Conservation (phyloP, 2,797 vertebrate species). For the Pachyuromys duprasi region DNA sequence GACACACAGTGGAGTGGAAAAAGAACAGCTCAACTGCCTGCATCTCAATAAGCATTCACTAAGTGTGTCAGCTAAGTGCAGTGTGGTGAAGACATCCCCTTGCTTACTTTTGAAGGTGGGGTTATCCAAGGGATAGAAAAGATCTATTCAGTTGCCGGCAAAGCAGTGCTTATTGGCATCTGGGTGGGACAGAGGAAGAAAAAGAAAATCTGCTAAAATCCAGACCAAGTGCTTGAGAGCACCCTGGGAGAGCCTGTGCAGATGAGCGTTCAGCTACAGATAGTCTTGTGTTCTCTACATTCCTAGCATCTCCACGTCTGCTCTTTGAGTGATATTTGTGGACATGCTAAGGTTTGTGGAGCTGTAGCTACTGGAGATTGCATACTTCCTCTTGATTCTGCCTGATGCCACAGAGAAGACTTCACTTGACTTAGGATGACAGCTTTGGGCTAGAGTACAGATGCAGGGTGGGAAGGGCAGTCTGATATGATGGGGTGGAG, state of each 20-base stretch:
- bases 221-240: neutral
- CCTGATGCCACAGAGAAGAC: neutral
- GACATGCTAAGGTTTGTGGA: neutral
- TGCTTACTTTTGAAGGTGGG: neutral
- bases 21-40: neutral
- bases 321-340: neutral
- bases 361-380: neutral
- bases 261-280: neutral
- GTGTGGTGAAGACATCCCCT: neutral
- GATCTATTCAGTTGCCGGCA: neutral
- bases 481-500: neutral
- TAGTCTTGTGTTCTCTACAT: neutral
- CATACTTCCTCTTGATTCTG: neutral
- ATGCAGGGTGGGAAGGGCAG: neutral
- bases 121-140: constrained; percentile 4
- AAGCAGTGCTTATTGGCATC: neutral
- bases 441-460: too few relatives aligned
- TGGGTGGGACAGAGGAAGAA: neutral
- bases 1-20: neutral
- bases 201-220: neutral
- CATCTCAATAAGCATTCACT: neutral
- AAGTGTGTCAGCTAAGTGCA: neutral
- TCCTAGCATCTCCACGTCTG: neutral
- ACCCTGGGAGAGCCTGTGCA: neutral
- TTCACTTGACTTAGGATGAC: neutral